Evolutionary conservation across 2,888 invertebrate genomes (phyloP).

Genomic region (Melolontha melolontha): DNA sequence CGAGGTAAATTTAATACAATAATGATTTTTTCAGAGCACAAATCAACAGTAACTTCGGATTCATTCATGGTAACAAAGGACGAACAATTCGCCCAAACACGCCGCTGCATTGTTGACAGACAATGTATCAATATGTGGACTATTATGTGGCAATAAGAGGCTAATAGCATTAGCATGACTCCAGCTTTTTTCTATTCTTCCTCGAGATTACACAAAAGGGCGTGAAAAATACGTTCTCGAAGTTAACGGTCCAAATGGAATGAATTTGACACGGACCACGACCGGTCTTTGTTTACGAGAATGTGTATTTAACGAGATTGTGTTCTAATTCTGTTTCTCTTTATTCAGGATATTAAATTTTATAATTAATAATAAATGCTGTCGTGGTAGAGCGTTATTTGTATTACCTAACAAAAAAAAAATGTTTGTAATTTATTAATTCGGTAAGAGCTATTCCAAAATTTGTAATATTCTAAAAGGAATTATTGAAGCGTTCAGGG

Average conservation of each 20-base stretch:
- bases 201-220: constrained; percentile 50
- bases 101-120: constrained; percentile 47
- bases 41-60: constrained; percentile 42
- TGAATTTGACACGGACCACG: constrained; percentile 6
- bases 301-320: constrained; percentile 25
- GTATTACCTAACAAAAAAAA: too few species aligned
- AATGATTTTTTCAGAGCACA: constrained; percentile 27
- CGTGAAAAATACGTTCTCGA: constrained; percentile 49
- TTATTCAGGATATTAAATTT: too few species aligned
- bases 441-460: too few species aligned
- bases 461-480: too few species aligned
- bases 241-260: constrained; percentile 10
- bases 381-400: constrained; percentile 14
- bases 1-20: constrained; percentile 18
- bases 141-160: constrained; percentile 47
- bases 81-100: constrained; percentile 41
- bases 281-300: constrained; percentile 6
- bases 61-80: constrained; percentile 39
- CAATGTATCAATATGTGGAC: constrained; percentile 47
- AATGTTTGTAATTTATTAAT: too few species aligned
- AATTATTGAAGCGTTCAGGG: too few species aligned
- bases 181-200: constrained; percentile 50
- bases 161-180: constrained; percentile 55
- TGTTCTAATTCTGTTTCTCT: constrained; percentile 10
- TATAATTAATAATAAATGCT: constrained; percentile 16